phyloP scores from a whole-genome alignment of 2,888 invertebrate genomes.

The Acrobasis repandana region DNA sequence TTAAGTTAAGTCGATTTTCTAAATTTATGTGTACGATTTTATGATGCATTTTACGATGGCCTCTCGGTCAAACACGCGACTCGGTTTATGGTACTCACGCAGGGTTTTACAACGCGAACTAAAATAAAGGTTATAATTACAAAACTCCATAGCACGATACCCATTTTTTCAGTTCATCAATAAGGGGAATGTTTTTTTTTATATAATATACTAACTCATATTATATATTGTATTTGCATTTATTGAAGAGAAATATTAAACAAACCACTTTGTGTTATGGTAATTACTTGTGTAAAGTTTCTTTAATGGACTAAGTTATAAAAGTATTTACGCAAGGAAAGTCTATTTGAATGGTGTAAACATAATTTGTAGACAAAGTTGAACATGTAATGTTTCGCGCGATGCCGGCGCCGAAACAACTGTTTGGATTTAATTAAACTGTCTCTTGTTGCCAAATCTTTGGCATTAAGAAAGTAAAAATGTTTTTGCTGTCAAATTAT shows the following conservation, averaged over 20 bases:
- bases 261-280: constrained; percentile 66
- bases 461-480: constrained; percentile 11
- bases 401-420: constrained; percentile 61
- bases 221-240: constrained; percentile 45
- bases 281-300: constrained; percentile 70
- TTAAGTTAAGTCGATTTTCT: constrained; percentile 62
- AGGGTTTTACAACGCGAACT: constrained; percentile 62
- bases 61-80: constrained; percentile 76
- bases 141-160: constrained; percentile 32
- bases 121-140: constrained; percentile 56
- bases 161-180: constrained; percentile 24
- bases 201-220: constrained; percentile 37
- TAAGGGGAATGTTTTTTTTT: constrained; percentile 22
- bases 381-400: constrained; percentile 65
- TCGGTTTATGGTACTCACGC: constrained; percentile 67
- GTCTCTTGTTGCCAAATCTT: constrained; percentile 49
- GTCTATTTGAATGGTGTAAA: constrained; percentile 77
- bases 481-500: not conserved
- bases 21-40: constrained; percentile 70
- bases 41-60: constrained; percentile 74
- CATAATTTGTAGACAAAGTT: constrained; percentile 77
- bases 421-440: constrained; percentile 67
- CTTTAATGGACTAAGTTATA: constrained; percentile 73
- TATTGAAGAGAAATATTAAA: constrained; percentile 59
- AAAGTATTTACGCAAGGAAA: constrained; percentile 71